These are phyloP conservation scores for Tetragonula carbonaria DNA, from an alignment of 2,888 invertebrate genomes.

Conservation along the genomic window DNA sequence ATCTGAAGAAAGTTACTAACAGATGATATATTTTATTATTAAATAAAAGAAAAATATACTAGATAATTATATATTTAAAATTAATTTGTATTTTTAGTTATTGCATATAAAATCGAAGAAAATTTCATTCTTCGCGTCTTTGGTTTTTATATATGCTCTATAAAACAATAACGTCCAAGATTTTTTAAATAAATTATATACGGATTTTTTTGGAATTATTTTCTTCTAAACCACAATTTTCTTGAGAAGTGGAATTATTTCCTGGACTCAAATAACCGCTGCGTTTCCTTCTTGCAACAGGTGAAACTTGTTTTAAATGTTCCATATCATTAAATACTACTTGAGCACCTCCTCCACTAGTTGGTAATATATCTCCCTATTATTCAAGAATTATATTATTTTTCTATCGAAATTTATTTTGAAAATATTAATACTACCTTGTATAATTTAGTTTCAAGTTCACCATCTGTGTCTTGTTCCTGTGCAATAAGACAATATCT, in stretches of 20 bases:
- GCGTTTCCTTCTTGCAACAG: slow-evolving; percentile 83
- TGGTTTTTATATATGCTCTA: slow-evolving; percentile 42
- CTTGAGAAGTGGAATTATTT: slow-evolving; percentile 24
- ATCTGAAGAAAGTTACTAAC: slow-evolving; percentile 38
- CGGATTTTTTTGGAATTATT: slow-evolving; percentile 70
- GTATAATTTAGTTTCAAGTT: slow-evolving; percentile 95
- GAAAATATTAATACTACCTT: slow-evolving; percentile 85
- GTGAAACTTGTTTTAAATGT: slow-evolving; percentile 91
- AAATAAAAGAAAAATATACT: slow-evolving; percentile 23
- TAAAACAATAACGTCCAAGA: slow-evolving; percentile 19
- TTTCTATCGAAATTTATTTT: neutral
- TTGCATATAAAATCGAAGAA: slow-evolving; percentile 33
- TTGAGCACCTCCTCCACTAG: slow-evolving; percentile 96
- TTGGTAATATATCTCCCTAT: slow-evolving; percentile 95
- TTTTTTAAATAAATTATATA: slow-evolving; percentile 41
- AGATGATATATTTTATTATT: slow-evolving; percentile 35
- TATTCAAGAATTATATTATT: slow-evolving; percentile 15
- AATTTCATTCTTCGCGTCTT: slow-evolving; percentile 37
- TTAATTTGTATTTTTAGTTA: slow-evolving; percentile 51
- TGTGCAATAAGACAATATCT: slow-evolving; percentile 97
- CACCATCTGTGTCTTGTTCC: slow-evolving; percentile 95
- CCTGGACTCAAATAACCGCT: slow-evolving; percentile 57
- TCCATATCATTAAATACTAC: slow-evolving; percentile 97
- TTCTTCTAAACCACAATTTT: slow-evolving; percentile 42
- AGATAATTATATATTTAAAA: slow-evolving; percentile 32